Conservation (phyloP, 1,140 invertebrate genomes). For the Hylaeus volcanicus region DNA sequence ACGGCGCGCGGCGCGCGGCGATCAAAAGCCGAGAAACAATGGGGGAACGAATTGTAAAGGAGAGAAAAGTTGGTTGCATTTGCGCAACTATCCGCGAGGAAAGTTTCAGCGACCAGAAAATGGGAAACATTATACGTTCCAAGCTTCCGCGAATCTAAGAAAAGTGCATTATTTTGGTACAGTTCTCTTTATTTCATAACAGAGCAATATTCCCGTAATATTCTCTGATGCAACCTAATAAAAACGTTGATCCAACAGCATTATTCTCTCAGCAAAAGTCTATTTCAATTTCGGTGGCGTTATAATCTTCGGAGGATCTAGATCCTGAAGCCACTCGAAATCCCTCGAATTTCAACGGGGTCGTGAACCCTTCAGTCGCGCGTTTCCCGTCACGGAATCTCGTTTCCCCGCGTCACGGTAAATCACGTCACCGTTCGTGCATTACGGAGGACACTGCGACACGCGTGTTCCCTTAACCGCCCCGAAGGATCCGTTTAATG, state of each 20-base stretch:
- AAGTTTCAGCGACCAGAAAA: not conserved
- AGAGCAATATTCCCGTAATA: too few relatives aligned
- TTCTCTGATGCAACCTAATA: too few relatives aligned
- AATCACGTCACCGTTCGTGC: slow-evolving; percentile 15
- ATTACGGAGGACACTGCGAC: slow-evolving; percentile 10
- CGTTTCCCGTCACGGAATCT: slow-evolving; percentile 22
- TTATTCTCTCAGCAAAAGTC: not conserved
- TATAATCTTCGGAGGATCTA: not conserved
- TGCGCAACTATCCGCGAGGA: not conserved
- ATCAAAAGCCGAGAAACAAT: not conserved
- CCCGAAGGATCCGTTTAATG: not conserved
- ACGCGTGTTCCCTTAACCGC: slow-evolving; percentile 10
- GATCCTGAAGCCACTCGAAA: not conserved
- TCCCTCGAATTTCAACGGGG: not conserved
- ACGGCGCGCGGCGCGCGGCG: too few relatives aligned
- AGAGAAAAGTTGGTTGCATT: not conserved
- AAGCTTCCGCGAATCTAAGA: not conserved
- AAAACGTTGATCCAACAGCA: too few relatives aligned
- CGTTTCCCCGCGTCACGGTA: slow-evolving; percentile 19
- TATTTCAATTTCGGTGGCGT: not conserved
- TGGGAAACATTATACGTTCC: not conserved
- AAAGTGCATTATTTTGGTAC: not conserved
- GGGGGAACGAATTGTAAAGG: not conserved
- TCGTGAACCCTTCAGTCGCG: slow-evolving; percentile 2
- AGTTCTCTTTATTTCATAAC: too few relatives aligned